Conservation (phyloP, 2,888 invertebrate species). For the Pasiphila rectangulata region DNA sequence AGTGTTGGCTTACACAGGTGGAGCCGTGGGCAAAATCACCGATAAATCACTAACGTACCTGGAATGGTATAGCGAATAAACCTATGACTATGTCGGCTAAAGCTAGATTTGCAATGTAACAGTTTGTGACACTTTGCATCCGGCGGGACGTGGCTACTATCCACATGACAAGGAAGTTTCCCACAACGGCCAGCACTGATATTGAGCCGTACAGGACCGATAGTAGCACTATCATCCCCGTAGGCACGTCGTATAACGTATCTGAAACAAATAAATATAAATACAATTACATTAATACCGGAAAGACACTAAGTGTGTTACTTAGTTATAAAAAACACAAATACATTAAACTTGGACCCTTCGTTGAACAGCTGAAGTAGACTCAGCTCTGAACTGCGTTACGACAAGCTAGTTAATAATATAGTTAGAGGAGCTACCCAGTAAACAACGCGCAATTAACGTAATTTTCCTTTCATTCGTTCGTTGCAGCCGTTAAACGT, state of each 20-base stretch:
- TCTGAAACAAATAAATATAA: slow-evolving; percentile 68
- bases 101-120: slow-evolving; percentile 92
- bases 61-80: slow-evolving; percentile 91
- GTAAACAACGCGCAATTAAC: no score
- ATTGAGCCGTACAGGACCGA: slow-evolving; percentile 91
- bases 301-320: no score
- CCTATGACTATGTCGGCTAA: slow-evolving; percentile 93
- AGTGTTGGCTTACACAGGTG: neutral
- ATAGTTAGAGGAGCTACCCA: no score
- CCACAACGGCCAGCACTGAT: slow-evolving; percentile 89
- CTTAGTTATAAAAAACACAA: no score
- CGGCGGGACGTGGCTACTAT: slow-evolving; percentile 88
- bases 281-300: no score
- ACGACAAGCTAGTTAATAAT: no score
- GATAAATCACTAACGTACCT: slow-evolving; percentile 49
- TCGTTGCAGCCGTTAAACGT: no score
- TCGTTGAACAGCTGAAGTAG: no score
- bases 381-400: no score
- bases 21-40: neutral
- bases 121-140: slow-evolving; percentile 92
- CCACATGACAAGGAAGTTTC: slow-evolving; percentile 92
- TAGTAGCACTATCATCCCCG: slow-evolving; percentile 85
- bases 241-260: slow-evolving; percentile 86
- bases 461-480: no score
- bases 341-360: no score